phyloP scores from a whole-genome alignment of 1,140 invertebrate species.

The Drosophila nigromelanica region DNA sequence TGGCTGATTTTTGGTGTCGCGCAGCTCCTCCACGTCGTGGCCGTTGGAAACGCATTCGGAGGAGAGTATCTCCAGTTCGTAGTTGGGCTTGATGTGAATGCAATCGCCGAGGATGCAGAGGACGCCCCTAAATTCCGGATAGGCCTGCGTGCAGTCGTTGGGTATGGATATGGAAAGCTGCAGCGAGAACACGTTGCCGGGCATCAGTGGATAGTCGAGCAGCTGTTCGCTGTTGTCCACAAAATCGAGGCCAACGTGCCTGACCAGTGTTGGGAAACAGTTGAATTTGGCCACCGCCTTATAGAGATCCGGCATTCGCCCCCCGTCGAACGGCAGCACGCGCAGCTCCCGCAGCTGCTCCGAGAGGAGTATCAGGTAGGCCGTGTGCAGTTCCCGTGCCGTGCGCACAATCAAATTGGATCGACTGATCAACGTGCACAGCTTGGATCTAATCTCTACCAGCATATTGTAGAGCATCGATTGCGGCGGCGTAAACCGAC shows the following conservation, averaged over 20 bases:
- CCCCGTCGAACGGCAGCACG: conserved; percentile 16
- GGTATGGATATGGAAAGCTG: conserved; percentile 53
- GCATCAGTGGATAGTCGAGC: conserved; percentile 21
- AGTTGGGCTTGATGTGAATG: conserved; percentile 27
- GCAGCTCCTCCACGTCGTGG: conserved; percentile 13
- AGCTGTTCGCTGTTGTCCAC: not conserved
- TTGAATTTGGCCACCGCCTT: conserved; percentile 19
- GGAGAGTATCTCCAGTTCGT: conserved; percentile 41
- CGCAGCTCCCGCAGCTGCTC: conserved; percentile 24
- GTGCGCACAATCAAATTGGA: conserved; percentile 6
- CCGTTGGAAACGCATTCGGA: conserved; percentile 13
- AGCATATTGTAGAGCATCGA: conserved; percentile 49
- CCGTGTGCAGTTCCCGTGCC: conserved; percentile 36
- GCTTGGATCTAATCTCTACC: conserved; percentile 38
- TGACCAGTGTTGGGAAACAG: conserved; percentile 28
- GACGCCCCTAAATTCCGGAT: conserved; percentile 55
- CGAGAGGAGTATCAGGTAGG: conserved; percentile 36
- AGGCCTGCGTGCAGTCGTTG: conserved; percentile 31
- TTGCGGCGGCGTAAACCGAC: conserved; percentile 50
- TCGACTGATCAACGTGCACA: conserved; percentile 23
- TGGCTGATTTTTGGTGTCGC: not conserved
- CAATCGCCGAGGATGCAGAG: conserved; percentile 51
- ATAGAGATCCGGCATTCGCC: not conserved
- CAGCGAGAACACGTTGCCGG: conserved; percentile 47
- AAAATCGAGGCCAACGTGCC: conserved; percentile 41